Conservation (phyloP, 2,113 vertebrate species). For the Cololabis saira region DNA sequence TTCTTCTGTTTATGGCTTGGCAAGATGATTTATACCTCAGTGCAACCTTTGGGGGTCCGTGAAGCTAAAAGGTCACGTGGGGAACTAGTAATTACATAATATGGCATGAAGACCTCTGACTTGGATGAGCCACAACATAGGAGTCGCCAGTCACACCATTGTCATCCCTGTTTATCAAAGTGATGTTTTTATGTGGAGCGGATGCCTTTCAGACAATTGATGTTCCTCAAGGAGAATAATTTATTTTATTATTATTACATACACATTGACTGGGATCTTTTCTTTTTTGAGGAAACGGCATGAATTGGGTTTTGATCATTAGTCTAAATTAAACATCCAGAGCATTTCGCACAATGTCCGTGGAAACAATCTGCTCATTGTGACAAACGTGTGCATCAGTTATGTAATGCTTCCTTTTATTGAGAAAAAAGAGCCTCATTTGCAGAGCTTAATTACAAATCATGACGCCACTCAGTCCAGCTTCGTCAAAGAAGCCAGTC, state of each 20-base stretch:
- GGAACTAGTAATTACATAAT: slow-evolving; percentile 71
- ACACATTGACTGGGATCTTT: neutral
- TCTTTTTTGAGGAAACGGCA: neutral
- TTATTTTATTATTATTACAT: slow-evolving; percentile 29
- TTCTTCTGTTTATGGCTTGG: slow-evolving; percentile 52
- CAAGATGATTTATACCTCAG: slow-evolving; percentile 69
- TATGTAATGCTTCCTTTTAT: slow-evolving; percentile 52
- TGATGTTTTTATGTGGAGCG: slow-evolving; percentile 14
- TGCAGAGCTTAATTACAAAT: slow-evolving; percentile 45
- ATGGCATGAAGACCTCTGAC: slow-evolving; percentile 72
- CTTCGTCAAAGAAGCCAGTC: slow-evolving; percentile 39
- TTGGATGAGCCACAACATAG: slow-evolving; percentile 47
- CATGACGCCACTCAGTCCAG: slow-evolving; percentile 31
- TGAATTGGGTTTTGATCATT: slow-evolving; percentile 23
- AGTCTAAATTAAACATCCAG: neutral
- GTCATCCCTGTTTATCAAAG: slow-evolving; percentile 35
- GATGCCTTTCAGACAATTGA: slow-evolving; percentile 31
- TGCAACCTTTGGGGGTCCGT: slow-evolving; percentile 51
- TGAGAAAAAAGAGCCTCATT: slow-evolving; percentile 33
- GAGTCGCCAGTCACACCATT: slow-evolving; percentile 45
- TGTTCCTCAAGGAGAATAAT: slow-evolving; percentile 28
- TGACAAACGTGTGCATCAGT: slow-evolving; percentile 28
- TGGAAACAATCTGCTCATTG: slow-evolving; percentile 48
- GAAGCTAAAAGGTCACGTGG: slow-evolving; percentile 55
- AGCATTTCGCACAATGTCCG: neutral